Conservation (phyloP, 2,797 vertebrate genomes). For the Aldrovandia affinis region DNA sequence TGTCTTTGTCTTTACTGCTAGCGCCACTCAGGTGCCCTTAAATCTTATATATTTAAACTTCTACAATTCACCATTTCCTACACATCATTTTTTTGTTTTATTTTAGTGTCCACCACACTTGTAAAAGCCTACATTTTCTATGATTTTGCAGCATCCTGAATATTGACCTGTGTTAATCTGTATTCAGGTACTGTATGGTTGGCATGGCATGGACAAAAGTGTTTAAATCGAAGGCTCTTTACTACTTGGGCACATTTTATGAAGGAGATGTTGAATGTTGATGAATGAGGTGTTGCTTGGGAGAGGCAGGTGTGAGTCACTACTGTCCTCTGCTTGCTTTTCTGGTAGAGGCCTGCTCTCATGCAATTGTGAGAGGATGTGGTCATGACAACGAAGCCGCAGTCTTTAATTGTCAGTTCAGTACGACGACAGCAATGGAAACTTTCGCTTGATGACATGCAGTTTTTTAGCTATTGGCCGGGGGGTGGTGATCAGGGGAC, state of each 20-base stretch:
- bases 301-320: not conserved
- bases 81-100: too few relatives aligned
- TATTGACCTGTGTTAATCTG: too few relatives aligned
- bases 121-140: too few relatives aligned
- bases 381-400: constrained; percentile 48
- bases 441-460: not conserved
- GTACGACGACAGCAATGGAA: not conserved
- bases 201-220: too few relatives aligned
- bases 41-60: too few relatives aligned
- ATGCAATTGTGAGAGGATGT: constrained; percentile 59
- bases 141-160: too few relatives aligned
- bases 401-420: constrained; percentile 42
- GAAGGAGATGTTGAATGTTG: not conserved
- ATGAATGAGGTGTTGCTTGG: not conserved
- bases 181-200: too few relatives aligned
- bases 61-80: too few relatives aligned
- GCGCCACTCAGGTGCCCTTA: too few relatives aligned
- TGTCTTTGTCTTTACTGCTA: too few relatives aligned
- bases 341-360: constrained; percentile 49
- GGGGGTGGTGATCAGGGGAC: not conserved
- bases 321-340: not conserved
- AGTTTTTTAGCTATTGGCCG: not conserved
- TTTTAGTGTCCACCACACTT: too few relatives aligned
- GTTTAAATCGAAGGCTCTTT: not conserved
- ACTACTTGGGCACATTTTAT: not conserved